A percentile compares a stretch with the other conserved stretches of the same genome.
Conservation (phyloP, 2,113 vertebrate genomes). For the Aegotheles bennettii region DNA sequence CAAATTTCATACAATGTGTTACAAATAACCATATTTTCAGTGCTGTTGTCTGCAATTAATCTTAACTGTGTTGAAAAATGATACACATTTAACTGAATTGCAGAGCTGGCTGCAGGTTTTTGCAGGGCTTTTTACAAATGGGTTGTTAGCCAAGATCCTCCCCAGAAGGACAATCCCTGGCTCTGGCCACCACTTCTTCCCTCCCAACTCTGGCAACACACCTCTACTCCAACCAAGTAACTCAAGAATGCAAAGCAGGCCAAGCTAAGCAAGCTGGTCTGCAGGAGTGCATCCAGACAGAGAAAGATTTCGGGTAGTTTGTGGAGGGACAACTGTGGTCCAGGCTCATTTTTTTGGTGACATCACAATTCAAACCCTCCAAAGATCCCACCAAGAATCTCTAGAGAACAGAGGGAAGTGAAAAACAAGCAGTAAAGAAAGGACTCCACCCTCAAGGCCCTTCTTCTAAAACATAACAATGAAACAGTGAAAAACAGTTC, state of each 20-base stretch:
- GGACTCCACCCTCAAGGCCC: conserved; percentile 26
- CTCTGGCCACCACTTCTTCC: not conserved
- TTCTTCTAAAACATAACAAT: conserved; percentile 7
- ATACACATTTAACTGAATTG: not conserved
- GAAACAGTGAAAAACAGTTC: conserved; percentile 5
- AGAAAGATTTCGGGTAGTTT: not conserved
- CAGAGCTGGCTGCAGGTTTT: conserved; percentile 1
- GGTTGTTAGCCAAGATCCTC: conserved; percentile 15
- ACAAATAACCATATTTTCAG: not conserved
- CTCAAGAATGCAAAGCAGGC: conserved; percentile 15
- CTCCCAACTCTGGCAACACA: conserved; percentile 27
- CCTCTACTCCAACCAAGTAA: conserved; percentile 33
- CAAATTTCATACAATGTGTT: not conserved
- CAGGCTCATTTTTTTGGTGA: conserved; percentile 22
- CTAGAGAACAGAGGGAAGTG: conserved; percentile 28
- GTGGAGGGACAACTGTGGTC: not conserved
- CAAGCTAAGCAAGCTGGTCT: not conserved
- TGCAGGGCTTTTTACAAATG: not conserved
- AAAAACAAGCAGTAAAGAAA: conserved; percentile 44
- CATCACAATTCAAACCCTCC: conserved; percentile 44
- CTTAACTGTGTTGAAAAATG: conserved; percentile 19
- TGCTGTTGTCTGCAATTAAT: conserved; percentile 15
- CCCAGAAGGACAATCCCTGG: conserved; percentile 44
- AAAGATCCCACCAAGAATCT: conserved; percentile 28
- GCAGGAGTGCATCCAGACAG: conserved; percentile 10